Conservation (phyloP, 2,888 invertebrate species). For the Microctonus aethiopoides region DNA sequence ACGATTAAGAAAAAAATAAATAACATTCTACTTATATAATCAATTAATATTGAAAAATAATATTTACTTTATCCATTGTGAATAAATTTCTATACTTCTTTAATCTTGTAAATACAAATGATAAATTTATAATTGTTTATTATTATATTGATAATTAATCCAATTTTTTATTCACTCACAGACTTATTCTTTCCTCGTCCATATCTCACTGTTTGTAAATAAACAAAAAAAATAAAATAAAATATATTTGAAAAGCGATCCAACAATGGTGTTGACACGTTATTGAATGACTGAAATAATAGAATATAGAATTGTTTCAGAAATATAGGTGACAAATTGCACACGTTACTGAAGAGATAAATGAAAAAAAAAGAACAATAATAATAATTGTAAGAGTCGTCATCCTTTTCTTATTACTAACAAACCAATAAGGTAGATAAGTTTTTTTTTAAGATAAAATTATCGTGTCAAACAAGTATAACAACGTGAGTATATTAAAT, state of each 20-base stretch:
- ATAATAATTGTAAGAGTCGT: background rate
- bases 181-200: slow-evolving; percentile 17
- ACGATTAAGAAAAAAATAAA: background rate
- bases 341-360: slow-evolving; percentile 21
- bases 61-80: background rate
- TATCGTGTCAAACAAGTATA: background rate
- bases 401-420: slow-evolving; percentile 11
- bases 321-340: slow-evolving; percentile 19
- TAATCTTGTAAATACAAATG: background rate
- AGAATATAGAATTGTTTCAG: background rate
- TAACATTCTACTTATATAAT: background rate
- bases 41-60: background rate
- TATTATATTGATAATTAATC: slow-evolving; percentile 1
- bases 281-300: background rate
- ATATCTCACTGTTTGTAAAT: background rate
- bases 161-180: slow-evolving; percentile 9
- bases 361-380: slow-evolving; percentile 12
- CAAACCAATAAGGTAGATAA: slow-evolving; percentile 4
- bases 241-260: background rate
- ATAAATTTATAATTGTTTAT: background rate
- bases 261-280: background rate
- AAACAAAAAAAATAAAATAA: background rate
- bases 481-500: background rate
- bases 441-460: slow-evolving; percentile 17
- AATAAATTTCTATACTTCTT: background rate